Conservation (phyloP, 2,888 invertebrate species). For the Lasius platythorax region DNA sequence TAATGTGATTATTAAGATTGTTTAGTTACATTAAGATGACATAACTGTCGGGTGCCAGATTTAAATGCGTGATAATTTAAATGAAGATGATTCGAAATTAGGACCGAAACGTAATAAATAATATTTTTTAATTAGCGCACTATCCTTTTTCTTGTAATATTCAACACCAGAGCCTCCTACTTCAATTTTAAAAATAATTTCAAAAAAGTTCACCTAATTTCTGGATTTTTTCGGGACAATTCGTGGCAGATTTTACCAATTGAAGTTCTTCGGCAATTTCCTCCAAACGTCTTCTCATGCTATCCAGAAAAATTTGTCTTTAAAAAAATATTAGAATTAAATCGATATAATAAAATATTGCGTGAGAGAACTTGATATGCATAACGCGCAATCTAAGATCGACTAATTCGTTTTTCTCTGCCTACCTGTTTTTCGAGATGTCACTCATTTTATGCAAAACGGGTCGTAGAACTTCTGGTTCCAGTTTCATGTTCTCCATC, state of each 20-base stretch:
- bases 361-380: slow-evolving; percentile 8
- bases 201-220: slow-evolving; percentile 76
- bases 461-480: slow-evolving; percentile 68
- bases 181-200: too few relatives aligned
- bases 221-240: slow-evolving; percentile 69
- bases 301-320: slow-evolving; percentile 67
- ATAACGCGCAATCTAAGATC: slow-evolving; percentile 43
- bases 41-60: too few relatives aligned
- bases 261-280: slow-evolving; percentile 74
- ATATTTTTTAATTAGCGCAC: too few relatives aligned
- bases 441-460: slow-evolving; percentile 72
- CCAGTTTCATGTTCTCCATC: slow-evolving; percentile 78
- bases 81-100: too few relatives aligned
- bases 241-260: slow-evolving; percentile 68
- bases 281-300: slow-evolving; percentile 63
- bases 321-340: slow-evolving; percentile 28
- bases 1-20: too few relatives aligned
- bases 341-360: background rate
- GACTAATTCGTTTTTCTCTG: slow-evolving; percentile 26
- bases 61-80: too few relatives aligned
- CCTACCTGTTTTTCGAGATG: slow-evolving; percentile 76
- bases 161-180: too few relatives aligned
- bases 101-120: too few relatives aligned
- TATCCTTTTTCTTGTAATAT: too few relatives aligned
- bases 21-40: too few relatives aligned